Evolutionary conservation across 2,797 vertebrate species (phyloP).

Genomic region (Peromyscus melanophrys): DNA sequence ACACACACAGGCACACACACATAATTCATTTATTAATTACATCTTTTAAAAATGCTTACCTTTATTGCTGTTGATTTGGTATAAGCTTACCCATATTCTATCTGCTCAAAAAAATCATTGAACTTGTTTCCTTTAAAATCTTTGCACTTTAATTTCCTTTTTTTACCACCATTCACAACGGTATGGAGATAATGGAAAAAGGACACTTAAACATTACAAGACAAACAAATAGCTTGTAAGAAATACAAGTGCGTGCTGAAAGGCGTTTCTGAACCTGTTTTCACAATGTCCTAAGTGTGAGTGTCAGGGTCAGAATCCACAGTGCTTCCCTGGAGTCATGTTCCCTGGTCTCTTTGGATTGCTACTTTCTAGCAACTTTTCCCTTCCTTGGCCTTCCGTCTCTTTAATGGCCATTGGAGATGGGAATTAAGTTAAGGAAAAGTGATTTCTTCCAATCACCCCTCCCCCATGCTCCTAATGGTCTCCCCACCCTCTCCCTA

Average conservation of each 20-base stretch:
- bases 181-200: not conserved
- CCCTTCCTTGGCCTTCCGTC: conserved; percentile 19
- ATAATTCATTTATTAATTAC: not conserved
- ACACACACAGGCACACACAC: not conserved
- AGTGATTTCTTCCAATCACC: conserved; percentile 14
- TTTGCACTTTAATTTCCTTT: not conserved
- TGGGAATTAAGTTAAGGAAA: conserved; percentile 48
- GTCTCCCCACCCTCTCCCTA: conserved; percentile 48
- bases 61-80: not conserved
- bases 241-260: not conserved
- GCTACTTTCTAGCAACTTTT: conserved; percentile 31
- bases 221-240: not conserved
- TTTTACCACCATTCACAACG: not conserved
- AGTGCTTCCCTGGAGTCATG: not conserved
- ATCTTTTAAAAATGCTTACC: not conserved
- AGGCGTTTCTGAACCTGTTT: not conserved
- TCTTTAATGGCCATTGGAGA: not conserved
- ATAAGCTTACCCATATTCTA: not conserved
- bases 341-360: not conserved
- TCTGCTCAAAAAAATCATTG: not conserved
- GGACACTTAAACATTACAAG: not conserved
- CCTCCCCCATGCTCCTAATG: conserved; percentile 33
- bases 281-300: not conserved
- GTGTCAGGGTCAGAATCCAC: not conserved
- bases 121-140: conserved; percentile 32